Conservation (phyloP, 2,113 vertebrate genomes). For the Acrocephalus kingi region DNA sequence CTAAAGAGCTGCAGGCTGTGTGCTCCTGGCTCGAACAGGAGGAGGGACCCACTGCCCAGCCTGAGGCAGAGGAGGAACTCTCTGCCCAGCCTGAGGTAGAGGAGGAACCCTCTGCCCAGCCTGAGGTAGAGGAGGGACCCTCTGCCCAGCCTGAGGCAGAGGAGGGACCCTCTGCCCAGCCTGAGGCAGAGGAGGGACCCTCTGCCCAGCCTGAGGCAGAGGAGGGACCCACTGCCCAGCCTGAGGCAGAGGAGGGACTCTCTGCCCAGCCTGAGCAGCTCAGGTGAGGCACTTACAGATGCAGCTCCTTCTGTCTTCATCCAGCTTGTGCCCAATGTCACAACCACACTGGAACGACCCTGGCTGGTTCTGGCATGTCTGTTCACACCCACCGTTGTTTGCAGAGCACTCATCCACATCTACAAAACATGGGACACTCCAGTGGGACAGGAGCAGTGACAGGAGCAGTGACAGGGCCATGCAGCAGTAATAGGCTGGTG, state of each 20-base stretch:
- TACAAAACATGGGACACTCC: background rate
- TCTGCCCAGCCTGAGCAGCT: background rate
- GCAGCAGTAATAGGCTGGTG: background rate
- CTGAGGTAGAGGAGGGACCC: no score
- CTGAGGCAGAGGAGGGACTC: background rate
- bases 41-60: no score
- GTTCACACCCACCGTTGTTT: constrained; percentile 80
- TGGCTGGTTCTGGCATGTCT: constrained; percentile 83
- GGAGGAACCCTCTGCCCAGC: no score
- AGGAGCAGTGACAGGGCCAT: no score
- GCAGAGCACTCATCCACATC: constrained; percentile 90
- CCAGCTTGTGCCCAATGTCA: constrained; percentile 79
- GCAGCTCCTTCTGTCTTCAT: constrained; percentile 82
- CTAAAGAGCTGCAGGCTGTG: rapidly evolving
- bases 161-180: no score
- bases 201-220: no score
- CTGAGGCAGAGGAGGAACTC: no score
- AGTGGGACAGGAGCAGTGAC: background rate
- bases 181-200: no score
- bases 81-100: no score
- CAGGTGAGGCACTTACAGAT: constrained; percentile 68
- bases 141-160: no score
- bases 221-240: no score
- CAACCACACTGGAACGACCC: constrained; percentile 92
- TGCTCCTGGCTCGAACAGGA: rapidly evolving